Percentiles rank a stretch among this genome's conserved stretches.
Evolutionary conservation across 2,888 invertebrate genomes (phyloP).

Genomic region (Frankliniella fusca): DNA sequence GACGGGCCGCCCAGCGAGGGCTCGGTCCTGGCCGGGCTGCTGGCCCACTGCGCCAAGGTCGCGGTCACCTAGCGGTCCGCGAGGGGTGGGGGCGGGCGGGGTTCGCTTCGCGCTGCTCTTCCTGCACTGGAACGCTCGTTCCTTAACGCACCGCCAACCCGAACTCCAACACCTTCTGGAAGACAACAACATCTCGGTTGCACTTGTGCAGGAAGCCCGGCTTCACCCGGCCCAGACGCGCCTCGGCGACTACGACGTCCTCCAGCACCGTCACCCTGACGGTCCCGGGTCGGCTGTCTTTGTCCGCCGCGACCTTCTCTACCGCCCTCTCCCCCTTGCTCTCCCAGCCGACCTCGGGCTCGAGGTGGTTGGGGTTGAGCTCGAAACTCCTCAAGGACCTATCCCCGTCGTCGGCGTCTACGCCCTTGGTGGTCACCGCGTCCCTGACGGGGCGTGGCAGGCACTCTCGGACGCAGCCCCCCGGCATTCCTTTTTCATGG

Average conservation of each 20-base stretch:
- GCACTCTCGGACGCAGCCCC: background rate
- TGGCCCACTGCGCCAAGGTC: too few species aligned
- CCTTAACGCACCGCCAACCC: background rate
- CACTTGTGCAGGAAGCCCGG: background rate
- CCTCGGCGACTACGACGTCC: background rate
- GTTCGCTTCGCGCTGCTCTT: background rate
- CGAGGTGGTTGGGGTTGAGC: background rate
- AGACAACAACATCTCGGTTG: background rate
- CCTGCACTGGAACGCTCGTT: background rate
- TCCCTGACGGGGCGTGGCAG: background rate
- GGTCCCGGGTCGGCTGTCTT: background rate
- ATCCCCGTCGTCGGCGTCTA: background rate
- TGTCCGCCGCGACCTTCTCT: background rate
- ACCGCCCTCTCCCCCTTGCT: background rate
- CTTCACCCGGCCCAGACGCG: background rate
- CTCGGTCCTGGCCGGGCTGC: too few species aligned
- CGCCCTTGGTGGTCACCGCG: background rate
- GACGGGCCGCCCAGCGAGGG: too few species aligned
- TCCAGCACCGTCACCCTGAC: background rate
- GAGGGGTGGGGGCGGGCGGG: too few species aligned
- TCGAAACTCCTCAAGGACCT: background rate
- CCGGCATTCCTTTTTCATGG: background rate
- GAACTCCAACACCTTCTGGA: background rate
- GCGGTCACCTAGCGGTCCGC: too few species aligned
- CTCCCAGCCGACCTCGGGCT: background rate